phyloP scores from a whole-genome alignment of 2,797 vertebrate genomes.

The Chrosomus eos region DNA sequence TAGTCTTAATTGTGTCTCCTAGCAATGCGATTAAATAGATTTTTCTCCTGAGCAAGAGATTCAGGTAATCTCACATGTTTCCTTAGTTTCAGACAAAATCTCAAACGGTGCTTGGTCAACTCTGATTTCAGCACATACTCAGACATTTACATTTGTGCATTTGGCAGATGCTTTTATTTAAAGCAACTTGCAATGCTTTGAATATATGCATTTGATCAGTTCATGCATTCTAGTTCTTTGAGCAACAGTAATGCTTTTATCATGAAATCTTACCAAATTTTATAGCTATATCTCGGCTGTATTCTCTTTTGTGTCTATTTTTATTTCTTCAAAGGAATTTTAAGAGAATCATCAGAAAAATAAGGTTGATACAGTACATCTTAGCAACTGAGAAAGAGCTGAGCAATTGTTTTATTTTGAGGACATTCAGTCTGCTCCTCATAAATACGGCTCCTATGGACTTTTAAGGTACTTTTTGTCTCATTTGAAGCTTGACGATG shows the following conservation, averaged over 20 bases:
- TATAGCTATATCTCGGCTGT: not conserved
- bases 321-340: not conserved
- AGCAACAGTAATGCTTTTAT: not conserved
- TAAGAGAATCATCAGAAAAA: not conserved
- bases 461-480: not conserved
- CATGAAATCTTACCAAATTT: not conserved
- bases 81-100: not conserved
- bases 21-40: conserved; percentile 3
- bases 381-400: not conserved
- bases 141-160: not conserved
- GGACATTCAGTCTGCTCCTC: not conserved
- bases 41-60: not conserved
- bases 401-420: not conserved
- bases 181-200: not conserved
- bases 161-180: not conserved
- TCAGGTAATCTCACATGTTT: not conserved
- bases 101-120: not conserved
- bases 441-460: not conserved
- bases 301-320: not conserved
- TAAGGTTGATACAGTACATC: not conserved
- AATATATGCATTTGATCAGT: conserved; percentile 4
- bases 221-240: not conserved
- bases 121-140: not conserved
- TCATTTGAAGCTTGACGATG: not conserved
- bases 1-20: not conserved